Conservation (phyloP, 1,140 invertebrate genomes). For the Drosophila elegans region DNA sequence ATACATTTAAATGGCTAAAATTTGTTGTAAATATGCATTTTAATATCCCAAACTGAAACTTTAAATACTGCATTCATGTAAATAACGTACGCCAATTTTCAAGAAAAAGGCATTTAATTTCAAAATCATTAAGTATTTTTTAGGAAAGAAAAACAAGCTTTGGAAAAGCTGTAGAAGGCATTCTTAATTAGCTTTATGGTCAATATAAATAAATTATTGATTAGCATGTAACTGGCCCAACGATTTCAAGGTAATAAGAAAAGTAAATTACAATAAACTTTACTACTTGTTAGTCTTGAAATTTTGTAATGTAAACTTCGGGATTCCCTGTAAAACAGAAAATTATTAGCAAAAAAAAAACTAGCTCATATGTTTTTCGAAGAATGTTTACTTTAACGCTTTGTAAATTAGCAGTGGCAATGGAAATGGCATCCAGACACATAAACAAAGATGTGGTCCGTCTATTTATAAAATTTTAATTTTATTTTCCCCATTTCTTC, state of each 20-base stretch:
- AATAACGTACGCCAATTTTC: too few species aligned
- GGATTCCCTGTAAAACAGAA: neutral
- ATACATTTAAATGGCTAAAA: too few species aligned
- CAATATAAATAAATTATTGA: neutral
- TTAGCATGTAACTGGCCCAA: neutral
- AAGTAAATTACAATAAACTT: neutral
- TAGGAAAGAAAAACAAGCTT: too few species aligned
- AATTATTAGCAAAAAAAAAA: neutral
- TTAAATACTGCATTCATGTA: too few species aligned
- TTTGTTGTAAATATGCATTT: too few species aligned
- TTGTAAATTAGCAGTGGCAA: neutral
- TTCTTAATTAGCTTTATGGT: too few species aligned
- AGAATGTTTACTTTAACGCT: slow-evolving; percentile 25
- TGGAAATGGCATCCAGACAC: slow-evolving; percentile 17
- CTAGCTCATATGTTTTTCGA: neutral
- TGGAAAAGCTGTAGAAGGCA: too few species aligned
- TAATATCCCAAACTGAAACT: too few species aligned
- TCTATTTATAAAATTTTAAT: slow-evolving; percentile 28
- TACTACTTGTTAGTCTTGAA: neutral
- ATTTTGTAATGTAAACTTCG: neutral
- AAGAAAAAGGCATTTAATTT: too few species aligned
- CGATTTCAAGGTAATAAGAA: slow-evolving; percentile 6
- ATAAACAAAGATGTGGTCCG: slow-evolving; percentile 15
- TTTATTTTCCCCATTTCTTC: slow-evolving; percentile 12
- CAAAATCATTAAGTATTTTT: too few species aligned